These are phyloP conservation scores for Champsocephalus gunnari DNA, from an alignment of 2,797 vertebrate species.

Conservation along the genomic window DNA sequence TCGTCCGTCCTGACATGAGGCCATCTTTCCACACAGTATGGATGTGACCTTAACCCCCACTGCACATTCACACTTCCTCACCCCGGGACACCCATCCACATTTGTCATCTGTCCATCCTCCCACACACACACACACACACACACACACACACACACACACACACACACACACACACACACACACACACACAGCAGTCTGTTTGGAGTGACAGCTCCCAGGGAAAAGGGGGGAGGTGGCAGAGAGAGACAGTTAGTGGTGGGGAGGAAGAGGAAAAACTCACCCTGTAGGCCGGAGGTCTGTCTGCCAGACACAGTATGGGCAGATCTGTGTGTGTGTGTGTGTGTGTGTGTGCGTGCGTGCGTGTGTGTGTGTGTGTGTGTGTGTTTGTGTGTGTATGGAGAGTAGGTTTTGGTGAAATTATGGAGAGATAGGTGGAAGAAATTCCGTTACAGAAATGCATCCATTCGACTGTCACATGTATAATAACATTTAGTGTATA, in stretches of 20 bases:
- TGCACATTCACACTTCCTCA: conserved; percentile 65
- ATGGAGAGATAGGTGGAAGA: too few relatives aligned
- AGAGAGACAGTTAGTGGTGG: conserved; percentile 53
- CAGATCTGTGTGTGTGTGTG: conserved; percentile 29
- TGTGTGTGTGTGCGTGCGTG: not conserved
- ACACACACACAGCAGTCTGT: conserved; percentile 44
- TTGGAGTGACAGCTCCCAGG: conserved; percentile 73
- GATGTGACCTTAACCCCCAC: conserved; percentile 70
- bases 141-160: too few relatives aligned
- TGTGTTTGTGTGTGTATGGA: not conserved
- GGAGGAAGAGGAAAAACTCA: conserved; percentile 50
- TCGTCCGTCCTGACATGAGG: conserved; percentile 45
- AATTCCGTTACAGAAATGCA: too few relatives aligned
- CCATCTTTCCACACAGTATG: conserved; percentile 55
- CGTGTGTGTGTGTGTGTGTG: not conserved
- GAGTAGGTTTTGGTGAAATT: too few relatives aligned
- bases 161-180: too few relatives aligned
- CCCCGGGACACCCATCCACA: conserved; percentile 25
- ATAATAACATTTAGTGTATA: too few relatives aligned
- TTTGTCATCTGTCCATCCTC: conserved; percentile 60
- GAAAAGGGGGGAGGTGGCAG: conserved; percentile 58
- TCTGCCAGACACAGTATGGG: conserved; percentile 70
- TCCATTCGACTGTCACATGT: too few relatives aligned
- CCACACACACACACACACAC: too few relatives aligned
- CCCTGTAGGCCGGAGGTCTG: conserved; percentile 67